Evolutionary conservation across 2,888 invertebrate species (phyloP), one percentile per base, ranked within the genome.

Genomic region (Brassicogethes aeneus): DNA sequence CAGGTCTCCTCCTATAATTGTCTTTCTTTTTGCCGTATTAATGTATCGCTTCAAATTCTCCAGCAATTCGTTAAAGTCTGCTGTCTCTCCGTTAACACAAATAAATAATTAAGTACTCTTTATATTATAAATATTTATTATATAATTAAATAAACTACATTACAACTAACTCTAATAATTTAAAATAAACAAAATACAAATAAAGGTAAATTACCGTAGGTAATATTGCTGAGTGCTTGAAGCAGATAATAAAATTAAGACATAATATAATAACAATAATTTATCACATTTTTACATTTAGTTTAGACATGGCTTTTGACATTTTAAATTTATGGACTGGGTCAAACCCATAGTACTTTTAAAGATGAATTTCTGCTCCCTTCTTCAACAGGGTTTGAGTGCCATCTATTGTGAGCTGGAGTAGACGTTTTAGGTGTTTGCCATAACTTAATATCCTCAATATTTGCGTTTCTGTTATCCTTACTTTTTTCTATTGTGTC

Each of bases 271-370:
- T 29, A 32, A 16, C 39, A 39, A 30, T 36, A 39, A 43, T 40
- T 43, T 43, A 43, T 43, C 42, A 42, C 42, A 42, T 35, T 36
- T 40, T 41, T 41, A 14, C 16, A 33, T 32, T 15, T 10, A 40
- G 13, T 39, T 39, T 36, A 39, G 40, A 39, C 34, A 36, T 36
- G 36, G n/a, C 36, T 16, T 35, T 34, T 15, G 15, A 17, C 15
- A 37, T 15, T 34, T 17, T 17, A 40, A 16, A n/a, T 8, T 10
- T 17, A 33, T 43, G n/a, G n/a, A n/a, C n/a, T n/a, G n/a, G n/a
- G n/a, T 42, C 34, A 64, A 16, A 64, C 64, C 64, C 64, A 65
- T 17, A 64, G 47, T 37, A 64, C 65, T 50, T 61, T 62, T 36
- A 62, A 34, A 3, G 57, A 51, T 32, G 54, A 53, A 36, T 48